Evolutionary conservation across 2,888 invertebrate genomes (phyloP).

Genomic region (Xestia xanthographa): DNA sequence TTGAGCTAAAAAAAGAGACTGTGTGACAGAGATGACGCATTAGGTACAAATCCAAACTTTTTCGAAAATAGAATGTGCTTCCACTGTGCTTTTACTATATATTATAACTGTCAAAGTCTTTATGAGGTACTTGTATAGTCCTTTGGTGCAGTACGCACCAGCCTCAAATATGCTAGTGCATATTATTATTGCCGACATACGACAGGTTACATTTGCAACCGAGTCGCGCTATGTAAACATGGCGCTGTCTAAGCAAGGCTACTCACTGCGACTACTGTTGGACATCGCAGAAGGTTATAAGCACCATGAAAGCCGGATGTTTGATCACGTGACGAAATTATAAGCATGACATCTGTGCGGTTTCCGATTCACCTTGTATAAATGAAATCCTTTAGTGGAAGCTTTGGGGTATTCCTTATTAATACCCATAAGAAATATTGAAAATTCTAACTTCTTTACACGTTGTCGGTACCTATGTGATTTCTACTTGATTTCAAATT

Average conservation of each 20-base stretch:
- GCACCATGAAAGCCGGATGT: not conserved
- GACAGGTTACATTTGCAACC: not conserved
- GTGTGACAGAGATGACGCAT: not conserved
- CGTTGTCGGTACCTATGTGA: not conserved
- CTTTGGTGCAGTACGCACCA: not conserved
- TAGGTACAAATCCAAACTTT: not conserved
- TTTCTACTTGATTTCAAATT: not conserved
- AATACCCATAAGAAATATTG: too few species aligned
- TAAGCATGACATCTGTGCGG: not conserved
- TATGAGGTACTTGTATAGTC: not conserved
- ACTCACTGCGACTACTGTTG: not conserved
- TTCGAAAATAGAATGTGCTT: not conserved
- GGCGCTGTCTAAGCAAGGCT: not conserved
- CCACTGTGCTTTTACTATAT: not conserved
- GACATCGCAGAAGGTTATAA: not conserved
- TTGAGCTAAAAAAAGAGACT: not conserved
- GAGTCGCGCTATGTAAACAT: not conserved
- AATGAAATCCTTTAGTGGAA: not conserved
- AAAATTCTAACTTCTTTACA: not conserved
- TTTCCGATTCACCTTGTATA: not conserved
- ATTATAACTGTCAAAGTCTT: not conserved
- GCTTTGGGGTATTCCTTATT: too few species aligned
- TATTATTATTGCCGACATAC: too few species aligned
- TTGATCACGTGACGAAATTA: not conserved
- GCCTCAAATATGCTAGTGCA: not conserved